A percentile compares a stretch with the other conserved stretches of the same genome.
Evolutionary conservation across 2,113 vertebrate genomes (phyloP).

Genomic region (Nanorana parkeri): DNA sequence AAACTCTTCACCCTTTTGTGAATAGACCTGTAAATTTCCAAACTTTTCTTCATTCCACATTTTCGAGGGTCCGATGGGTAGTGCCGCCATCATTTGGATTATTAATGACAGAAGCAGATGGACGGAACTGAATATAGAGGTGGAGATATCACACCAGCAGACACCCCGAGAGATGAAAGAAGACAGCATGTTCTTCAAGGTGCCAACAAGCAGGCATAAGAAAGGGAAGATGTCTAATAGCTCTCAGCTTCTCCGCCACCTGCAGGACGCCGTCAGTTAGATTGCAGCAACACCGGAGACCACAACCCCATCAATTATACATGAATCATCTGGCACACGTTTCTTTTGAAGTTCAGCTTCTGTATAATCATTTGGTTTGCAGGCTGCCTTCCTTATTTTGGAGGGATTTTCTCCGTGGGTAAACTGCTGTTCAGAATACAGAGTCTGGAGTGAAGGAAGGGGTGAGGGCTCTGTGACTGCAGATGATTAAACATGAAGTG

Average conservation of each 20-base stretch:
- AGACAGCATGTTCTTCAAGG: neutral
- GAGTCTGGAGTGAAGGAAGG: too few species aligned
- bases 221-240: too few species aligned
- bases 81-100: neutral
- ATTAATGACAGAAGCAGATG: neutral
- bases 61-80: neutral
- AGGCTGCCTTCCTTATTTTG: neutral
- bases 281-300: slow-evolving; percentile 13
- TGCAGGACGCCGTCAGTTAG: neutral
- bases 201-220: neutral
- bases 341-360: slow-evolving; percentile 37
- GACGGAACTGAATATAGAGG: neutral
- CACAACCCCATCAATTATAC: slow-evolving; percentile 39
- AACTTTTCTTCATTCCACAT: neutral
- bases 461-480: too few species aligned
- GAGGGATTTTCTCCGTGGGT: neutral
- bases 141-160: neutral
- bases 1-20: too few species aligned
- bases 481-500: neutral
- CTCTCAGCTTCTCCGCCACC: neutral
- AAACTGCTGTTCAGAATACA: neutral
- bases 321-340: slow-evolving; percentile 44
- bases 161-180: neutral
- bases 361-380: slow-evolving; percentile 23
- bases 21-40: too few species aligned